Evolutionary conservation across 2,888 invertebrate species (phyloP).

Genomic region (Anodontia alba): DNA sequence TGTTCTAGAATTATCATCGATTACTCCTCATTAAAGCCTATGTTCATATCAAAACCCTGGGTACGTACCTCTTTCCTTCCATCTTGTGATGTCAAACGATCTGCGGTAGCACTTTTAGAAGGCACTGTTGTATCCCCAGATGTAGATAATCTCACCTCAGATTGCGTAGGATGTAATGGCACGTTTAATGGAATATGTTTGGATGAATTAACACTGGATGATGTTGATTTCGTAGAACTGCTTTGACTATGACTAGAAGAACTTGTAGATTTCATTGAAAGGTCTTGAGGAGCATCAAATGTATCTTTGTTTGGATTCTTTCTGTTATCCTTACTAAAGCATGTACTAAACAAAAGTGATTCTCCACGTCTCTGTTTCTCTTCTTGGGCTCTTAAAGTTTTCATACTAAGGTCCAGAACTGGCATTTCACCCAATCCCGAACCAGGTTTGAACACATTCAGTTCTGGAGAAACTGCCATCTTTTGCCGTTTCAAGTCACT

Average conservation of each 20-base stretch:
- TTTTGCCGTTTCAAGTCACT: constrained; percentile 63
- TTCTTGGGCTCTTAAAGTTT: constrained; percentile 67
- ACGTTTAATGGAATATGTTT: constrained; percentile 53
- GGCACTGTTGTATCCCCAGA: background rate
- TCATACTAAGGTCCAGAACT: constrained; percentile 75
- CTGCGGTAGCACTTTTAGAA: background rate
- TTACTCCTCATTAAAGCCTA: no score
- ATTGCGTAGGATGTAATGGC: constrained; percentile 31
- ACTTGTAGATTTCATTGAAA: constrained; percentile 45
- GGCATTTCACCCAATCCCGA: constrained; percentile 38
- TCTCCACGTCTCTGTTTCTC: constrained; percentile 56
- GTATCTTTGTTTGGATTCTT: constrained; percentile 16
- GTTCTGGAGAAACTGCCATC: constrained; percentile 34
- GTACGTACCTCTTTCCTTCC: background rate
- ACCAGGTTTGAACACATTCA: constrained; percentile 18
- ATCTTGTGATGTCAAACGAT: background rate
- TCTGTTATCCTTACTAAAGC: constrained; percentile 48
- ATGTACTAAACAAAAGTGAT: constrained; percentile 55
- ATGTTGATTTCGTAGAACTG: background rate
- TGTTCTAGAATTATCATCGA: no score
- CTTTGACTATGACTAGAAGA: background rate
- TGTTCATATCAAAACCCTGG: no score
- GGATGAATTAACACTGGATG: constrained; percentile 30
- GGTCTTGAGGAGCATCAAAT: constrained; percentile 54
- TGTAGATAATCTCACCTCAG: background rate